Evolutionary conservation across 2,888 invertebrate species (phyloP).

Genomic region (Torymus texanus): DNA sequence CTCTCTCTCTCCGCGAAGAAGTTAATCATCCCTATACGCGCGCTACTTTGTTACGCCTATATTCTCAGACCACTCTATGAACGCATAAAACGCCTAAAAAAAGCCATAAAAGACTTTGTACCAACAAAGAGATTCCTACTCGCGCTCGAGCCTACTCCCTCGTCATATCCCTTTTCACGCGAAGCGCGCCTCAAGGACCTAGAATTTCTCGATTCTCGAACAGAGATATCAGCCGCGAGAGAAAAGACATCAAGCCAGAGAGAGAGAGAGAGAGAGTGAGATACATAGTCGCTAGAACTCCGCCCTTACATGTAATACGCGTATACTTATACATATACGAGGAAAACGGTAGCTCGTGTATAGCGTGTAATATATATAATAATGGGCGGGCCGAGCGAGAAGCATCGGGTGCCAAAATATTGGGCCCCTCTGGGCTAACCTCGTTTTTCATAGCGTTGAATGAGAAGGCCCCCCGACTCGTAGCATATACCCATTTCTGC

Average conservation of each 20-base stretch:
- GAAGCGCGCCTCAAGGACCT: constrained; percentile 19
- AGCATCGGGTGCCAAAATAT: constrained; percentile 72
- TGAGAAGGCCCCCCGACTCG: constrained; percentile 56
- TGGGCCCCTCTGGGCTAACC: constrained; percentile 65
- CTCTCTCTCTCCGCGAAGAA: background rate
- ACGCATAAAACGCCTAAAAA: constrained; percentile 32
- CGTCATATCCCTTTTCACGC: constrained; percentile 35
- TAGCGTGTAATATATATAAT: background rate
- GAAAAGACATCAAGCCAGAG: background rate
- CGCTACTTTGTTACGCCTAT: constrained; percentile 9
- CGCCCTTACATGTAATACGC: background rate
- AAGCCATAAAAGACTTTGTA: constrained; percentile 30
- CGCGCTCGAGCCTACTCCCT: background rate
- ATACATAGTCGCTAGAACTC: background rate
- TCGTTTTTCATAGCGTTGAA: constrained; percentile 69
- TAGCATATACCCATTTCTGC: constrained; percentile 17
- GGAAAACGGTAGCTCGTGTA: constrained; percentile 28
- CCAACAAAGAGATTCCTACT: constrained; percentile 20
- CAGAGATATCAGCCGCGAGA: constrained; percentile 39
- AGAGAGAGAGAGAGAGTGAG: no score
- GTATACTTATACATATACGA: background rate
- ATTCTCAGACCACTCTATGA: background rate
- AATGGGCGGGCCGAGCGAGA: constrained; percentile 26
- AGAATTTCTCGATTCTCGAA: constrained; percentile 33
- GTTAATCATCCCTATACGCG: constrained; percentile 19